These are phyloP conservation scores for Ormia ochracea DNA, from an alignment of 2,888 invertebrate species.

Conservation along the genomic window DNA sequence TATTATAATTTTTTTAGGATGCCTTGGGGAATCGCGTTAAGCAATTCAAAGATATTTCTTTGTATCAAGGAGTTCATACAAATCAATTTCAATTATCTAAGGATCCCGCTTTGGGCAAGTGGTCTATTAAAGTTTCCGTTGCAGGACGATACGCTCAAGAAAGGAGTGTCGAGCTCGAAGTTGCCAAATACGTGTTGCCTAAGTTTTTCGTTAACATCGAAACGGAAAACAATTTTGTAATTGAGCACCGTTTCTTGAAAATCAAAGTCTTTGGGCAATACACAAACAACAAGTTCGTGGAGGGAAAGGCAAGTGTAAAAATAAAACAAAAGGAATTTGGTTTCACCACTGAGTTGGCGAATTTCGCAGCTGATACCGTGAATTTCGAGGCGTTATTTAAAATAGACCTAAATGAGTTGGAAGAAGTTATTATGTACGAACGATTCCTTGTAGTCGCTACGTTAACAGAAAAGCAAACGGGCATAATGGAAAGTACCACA, in stretches of 20 bases:
- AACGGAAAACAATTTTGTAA: slow-evolving; percentile 87
- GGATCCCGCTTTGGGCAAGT: slow-evolving; percentile 90
- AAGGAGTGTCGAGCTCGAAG: slow-evolving; percentile 77
- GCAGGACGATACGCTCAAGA: slow-evolving; percentile 68
- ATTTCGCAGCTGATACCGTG: background rate
- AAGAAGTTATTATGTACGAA: background rate
- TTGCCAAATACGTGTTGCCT: slow-evolving; percentile 93
- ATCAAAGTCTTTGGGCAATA: slow-evolving; percentile 79
- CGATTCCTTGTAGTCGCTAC: background rate
- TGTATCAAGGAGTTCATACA: slow-evolving; percentile 86
- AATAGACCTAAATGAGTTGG: background rate
- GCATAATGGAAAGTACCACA: background rate
- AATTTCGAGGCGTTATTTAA: background rate
- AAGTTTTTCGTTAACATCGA: slow-evolving; percentile 93
- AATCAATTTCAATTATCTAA: slow-evolving; percentile 87
- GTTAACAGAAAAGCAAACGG: background rate
- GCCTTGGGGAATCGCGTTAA: slow-evolving; percentile 87
- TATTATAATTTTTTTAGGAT: slow-evolving; percentile 78
- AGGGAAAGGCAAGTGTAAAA: slow-evolving; percentile 80
- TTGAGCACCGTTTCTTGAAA: slow-evolving; percentile 86
- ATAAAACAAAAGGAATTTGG: background rate
- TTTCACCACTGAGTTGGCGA: background rate
- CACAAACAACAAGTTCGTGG: slow-evolving; percentile 90
- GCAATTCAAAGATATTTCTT: slow-evolving; percentile 84
- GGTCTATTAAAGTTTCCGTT: slow-evolving; percentile 86